A percentile compares a stretch with the other conserved stretches of the same genome.
phyloP scores from a whole-genome alignment of 2,888 invertebrate species.

The Eilema caniola region DNA sequence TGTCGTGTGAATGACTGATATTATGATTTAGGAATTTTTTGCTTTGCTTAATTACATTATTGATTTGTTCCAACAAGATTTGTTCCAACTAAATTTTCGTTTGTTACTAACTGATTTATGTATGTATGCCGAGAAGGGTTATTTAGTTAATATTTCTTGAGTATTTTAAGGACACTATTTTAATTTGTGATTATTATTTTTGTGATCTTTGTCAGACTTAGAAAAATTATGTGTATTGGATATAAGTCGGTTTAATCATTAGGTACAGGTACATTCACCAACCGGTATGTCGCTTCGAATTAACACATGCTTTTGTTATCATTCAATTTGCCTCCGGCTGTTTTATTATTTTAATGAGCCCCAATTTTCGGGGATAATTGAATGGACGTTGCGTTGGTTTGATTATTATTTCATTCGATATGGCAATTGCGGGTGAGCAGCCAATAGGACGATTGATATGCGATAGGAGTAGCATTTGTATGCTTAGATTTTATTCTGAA shows the following conservation, averaged over 20 bases:
- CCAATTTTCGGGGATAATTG: constrained; percentile 85
- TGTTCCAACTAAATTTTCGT: neutral
- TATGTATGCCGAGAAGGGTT: too few species aligned
- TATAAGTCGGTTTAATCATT: too few species aligned
- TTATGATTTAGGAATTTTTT: constrained; percentile 41
- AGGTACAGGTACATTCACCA: constrained; percentile 51
- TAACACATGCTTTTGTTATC: constrained; percentile 84
- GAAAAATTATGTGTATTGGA: constrained; percentile 39
- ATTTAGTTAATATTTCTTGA: neutral
- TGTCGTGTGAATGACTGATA: constrained; percentile 54
- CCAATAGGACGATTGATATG: constrained; percentile 9
- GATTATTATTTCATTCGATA: constrained; percentile 80
- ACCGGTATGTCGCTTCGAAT: constrained; percentile 74
- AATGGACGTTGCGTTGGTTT: constrained; percentile 77
- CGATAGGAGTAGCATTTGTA: constrained; percentile 12
- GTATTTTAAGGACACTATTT: neutral
- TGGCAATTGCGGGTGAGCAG: constrained; percentile 35
- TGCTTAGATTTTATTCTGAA: neutral
- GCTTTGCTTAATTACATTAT: constrained; percentile 45
- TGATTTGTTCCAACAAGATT: constrained; percentile 28
- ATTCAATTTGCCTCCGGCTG: constrained; percentile 85
- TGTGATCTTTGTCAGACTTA: neutral
- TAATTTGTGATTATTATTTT: neutral
- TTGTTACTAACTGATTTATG: too few species aligned
- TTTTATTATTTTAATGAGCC: constrained; percentile 87